Evolutionary conservation across 2,888 invertebrate genomes (phyloP), one percentile per base, ranked within the genome.

Genomic region (Sceliomorpha sp.): DNA sequence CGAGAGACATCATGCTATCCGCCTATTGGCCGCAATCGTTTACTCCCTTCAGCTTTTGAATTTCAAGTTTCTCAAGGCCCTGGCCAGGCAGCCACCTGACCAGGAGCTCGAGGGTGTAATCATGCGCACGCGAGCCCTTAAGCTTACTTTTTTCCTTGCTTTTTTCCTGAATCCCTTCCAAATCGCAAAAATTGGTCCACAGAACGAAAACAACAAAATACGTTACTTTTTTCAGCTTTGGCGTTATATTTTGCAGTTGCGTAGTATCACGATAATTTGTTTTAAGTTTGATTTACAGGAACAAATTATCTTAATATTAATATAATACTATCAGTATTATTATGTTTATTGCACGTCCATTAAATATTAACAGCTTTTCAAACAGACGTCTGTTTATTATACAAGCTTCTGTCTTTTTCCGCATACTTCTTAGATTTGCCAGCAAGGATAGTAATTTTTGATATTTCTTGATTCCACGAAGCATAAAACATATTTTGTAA

Each of bases 101-200:
- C 80, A 72, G 71, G 68, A 74, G 81, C 81, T 80, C 72, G 72
- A 77, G 81, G 81, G 77, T 75, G 76, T 77, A 84, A 85, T 84
- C 83, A 84, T 71, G 77, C 75, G 81, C 84, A 85, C 84, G 84
- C 84, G 79, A 85, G 58, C 76, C 74, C 72, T 62, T 60, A 69
- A 72, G 67, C 69, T 37, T n/a, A 42, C 31, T 59, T 71, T 58
- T 69, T 64, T 47, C 24, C 20, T 20, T 29, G 7, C 9, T 24
- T 24, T 24, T 24, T 24, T 24, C n/a, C n/a, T n/a, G 32, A 47
- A 56, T 56, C 62, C 50, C 24, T 34, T 42, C 29, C 12, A 26
- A 53, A 37, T 58, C 53, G 36, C 63, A 27, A 15, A 50, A 62
- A 56, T 62, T 51, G 51, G 48, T 39, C 51, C 42, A 42, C 17